Evolutionary conservation across 2,888 invertebrate species (phyloP).

Genomic region (Busseola fusca): DNA sequence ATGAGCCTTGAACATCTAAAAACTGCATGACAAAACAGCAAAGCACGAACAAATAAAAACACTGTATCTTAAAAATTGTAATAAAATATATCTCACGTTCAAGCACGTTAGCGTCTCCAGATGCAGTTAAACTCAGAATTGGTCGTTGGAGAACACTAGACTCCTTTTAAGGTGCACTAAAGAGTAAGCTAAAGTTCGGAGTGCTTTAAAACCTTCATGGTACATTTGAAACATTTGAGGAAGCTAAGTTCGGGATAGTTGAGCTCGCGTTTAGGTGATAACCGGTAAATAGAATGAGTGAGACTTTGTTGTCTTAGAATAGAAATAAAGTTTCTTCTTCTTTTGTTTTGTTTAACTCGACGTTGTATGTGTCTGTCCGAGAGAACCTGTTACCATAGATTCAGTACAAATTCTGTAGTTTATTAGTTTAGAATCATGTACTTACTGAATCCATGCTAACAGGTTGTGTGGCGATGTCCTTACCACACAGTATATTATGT

Average conservation of each 20-base stretch:
- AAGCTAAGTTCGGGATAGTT: conserved; percentile 30
- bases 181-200: conserved; percentile 56
- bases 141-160: conserved; percentile 53
- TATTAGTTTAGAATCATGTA: background rate
- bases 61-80: conserved; percentile 29
- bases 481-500: background rate
- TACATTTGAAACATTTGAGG: conserved; percentile 52
- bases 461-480: background rate
- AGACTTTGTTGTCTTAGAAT: background rate
- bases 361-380: no score
- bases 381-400: background rate
- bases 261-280: conserved; percentile 40
- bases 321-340: background rate
- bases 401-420: background rate
- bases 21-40: background rate
- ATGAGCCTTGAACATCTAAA: background rate
- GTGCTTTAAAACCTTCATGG: conserved; percentile 49
- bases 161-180: conserved; percentile 55
- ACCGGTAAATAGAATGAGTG: conserved; percentile 32
- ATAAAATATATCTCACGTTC: conserved; percentile 48
- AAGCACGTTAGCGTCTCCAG: conserved; percentile 34
- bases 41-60: conserved; percentile 21
- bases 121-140: conserved; percentile 48
- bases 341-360: background rate
- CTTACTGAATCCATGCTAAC: background rate